phyloP scores from a whole-genome alignment of 2,113 vertebrate species.

The Colossoma macropomum region DNA sequence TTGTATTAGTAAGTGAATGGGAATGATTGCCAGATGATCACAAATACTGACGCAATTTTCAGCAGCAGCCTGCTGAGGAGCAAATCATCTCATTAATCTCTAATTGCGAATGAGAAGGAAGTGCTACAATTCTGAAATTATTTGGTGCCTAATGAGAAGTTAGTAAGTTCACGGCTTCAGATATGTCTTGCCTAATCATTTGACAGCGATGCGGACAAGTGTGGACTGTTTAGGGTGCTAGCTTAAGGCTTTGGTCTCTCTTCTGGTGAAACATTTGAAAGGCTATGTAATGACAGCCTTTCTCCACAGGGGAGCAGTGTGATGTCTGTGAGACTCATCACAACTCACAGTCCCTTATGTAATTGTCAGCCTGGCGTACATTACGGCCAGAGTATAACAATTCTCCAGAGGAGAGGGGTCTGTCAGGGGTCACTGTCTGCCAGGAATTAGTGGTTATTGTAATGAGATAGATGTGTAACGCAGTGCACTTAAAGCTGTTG shows the following conservation, averaged over 20 bases:
- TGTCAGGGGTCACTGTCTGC: constrained; percentile 2
- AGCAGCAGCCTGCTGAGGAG: constrained; percentile 24
- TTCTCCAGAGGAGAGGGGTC: neutral
- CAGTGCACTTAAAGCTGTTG: neutral
- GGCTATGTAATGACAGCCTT: constrained; percentile 53
- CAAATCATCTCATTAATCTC: constrained; percentile 39
- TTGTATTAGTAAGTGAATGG: constrained; percentile 42
- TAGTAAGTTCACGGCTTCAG: constrained; percentile 3
- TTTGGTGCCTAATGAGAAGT: constrained; percentile 13
- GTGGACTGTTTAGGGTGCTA: neutral
- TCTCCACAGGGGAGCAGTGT: constrained; percentile 62
- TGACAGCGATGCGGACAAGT: neutral
- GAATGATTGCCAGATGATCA: constrained; percentile 32
- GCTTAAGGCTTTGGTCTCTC: neutral
- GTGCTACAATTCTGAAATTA: constrained; percentile 19
- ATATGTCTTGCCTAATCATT: neutral
- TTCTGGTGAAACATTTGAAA: neutral
- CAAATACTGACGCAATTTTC: constrained; percentile 11
- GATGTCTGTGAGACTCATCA: constrained; percentile 8
- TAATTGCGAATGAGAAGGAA: constrained; percentile 23
- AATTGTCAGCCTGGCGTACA: neutral
- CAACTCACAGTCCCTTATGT: neutral
- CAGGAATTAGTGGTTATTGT: neutral
- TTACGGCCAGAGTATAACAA: neutral
- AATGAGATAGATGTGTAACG: neutral